Evolutionary conservation across 2,888 invertebrate species (phyloP), one percentile per base, ranked within the genome.

Genomic region (Cephonodes hylas): DNA sequence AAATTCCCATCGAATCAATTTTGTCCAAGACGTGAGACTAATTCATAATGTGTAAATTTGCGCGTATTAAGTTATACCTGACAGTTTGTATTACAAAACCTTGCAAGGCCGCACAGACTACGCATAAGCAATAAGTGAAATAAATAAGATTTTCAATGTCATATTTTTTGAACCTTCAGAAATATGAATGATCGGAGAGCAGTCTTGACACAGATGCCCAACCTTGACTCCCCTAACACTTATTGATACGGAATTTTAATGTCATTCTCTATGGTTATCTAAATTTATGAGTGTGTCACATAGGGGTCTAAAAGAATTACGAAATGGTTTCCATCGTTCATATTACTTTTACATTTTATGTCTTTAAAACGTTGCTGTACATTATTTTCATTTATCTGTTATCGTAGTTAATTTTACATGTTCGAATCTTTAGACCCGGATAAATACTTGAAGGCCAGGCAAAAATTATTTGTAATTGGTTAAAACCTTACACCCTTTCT

Each of bases 151-250:
- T 45, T 58, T 61, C 58, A 58, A 45, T 61, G 61, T 38, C 61
- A 34, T 23, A 34, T 58, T 58, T 62, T 61, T 60, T 48, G 44
- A 63, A 58, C 73, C 72, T 68, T 69, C 59, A 66, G 46, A 64
- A 57, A 67, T 65, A 64, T 64, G 64, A 57, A 67, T n/a, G 38
- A 56, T 63, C 67, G 69, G 69, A 68, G 69, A 67, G 64, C 62
- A 71, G 42, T 66, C 70, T 71, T 71, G 69, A 69, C 72, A 73
- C 59, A 63, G 67, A 66, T 67, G 58, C 18, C 3, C 46, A 66
- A 73, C 76, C 74, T 74, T 76, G 66, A 56, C 34, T 63, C 42
- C 61, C 61, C 42, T 63, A 59, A 34, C 31, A 2, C 34, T 46
- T 42, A 58, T 18, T 34, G 45, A 42, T 34, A 62, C n/a, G 10